Evolutionary conservation across 2,113 vertebrate genomes (phyloP).

Genomic region (Scatophagus argus): DNA sequence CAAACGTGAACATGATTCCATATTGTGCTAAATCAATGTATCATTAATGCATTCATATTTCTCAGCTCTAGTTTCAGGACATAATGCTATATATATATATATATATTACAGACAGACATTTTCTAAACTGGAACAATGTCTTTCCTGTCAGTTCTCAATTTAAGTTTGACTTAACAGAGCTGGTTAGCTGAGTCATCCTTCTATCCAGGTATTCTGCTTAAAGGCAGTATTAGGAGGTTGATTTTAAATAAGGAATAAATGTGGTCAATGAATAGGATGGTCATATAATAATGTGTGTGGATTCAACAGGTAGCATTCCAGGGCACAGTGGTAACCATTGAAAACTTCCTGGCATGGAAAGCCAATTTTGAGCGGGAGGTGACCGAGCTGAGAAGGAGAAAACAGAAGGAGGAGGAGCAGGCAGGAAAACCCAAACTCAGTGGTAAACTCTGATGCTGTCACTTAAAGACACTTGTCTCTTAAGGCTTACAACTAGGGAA

Average conservation of each 20-base stretch:
- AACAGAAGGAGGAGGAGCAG: conserved; percentile 95
- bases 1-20: neutral
- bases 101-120: neutral
- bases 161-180: neutral
- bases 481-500: too few species aligned
- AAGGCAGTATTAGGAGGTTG: neutral
- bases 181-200: neutral
- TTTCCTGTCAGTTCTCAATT: neutral
- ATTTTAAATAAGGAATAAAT: neutral
- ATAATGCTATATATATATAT: neutral
- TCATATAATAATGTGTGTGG: conserved; percentile 5
- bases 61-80: neutral
- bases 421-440: conserved; percentile 92
- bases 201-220: neutral
- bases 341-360: conserved; percentile 97
- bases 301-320: conserved; percentile 88
- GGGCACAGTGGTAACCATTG: conserved; percentile 96
- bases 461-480: too few species aligned
- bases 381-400: conserved; percentile 90
- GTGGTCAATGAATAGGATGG: neutral
- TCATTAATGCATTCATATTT: neutral
- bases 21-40: neutral
- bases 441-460: conserved; percentile 76
- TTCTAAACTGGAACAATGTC: neutral
- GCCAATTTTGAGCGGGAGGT: conserved; percentile 93